phyloP scores from a whole-genome alignment of 2,113 vertebrate species.

The Aldabrachelys gigantea region DNA sequence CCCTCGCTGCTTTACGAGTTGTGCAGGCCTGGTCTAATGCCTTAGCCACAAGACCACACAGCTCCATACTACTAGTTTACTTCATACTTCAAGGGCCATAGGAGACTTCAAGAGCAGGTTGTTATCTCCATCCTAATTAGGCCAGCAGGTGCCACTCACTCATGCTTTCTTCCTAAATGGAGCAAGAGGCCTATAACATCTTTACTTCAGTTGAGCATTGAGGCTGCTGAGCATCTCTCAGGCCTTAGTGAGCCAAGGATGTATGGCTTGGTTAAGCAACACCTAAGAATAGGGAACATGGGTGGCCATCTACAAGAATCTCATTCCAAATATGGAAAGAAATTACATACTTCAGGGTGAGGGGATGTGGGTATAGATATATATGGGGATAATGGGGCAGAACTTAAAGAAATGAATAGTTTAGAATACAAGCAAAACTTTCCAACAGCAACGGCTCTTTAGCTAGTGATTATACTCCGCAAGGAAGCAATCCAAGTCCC shows the following conservation, averaged over 20 bases:
- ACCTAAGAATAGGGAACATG: background rate
- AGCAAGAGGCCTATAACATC: background rate
- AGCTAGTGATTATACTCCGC: background rate
- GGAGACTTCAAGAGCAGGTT: background rate
- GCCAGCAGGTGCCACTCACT: background rate
- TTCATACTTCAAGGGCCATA: background rate
- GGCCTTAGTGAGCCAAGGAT: background rate
- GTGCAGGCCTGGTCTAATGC: background rate
- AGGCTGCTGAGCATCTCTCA: background rate
- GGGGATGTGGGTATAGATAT: background rate
- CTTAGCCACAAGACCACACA: background rate
- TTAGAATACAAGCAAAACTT: background rate
- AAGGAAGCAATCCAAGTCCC: background rate
- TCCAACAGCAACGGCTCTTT: background rate
- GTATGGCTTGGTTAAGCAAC: background rate
- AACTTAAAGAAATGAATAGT: background rate
- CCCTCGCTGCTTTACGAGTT: no score
- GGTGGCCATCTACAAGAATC: background rate
- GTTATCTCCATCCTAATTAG: background rate
- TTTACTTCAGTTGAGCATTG: background rate
- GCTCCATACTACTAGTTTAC: background rate
- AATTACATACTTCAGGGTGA: background rate
- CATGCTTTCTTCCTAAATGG: background rate
- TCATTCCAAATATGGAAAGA: background rate
- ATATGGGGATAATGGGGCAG: background rate